Base-by-base conservation (phyloP, 37 sponge, comb jelly and placozoan genomes). In the Dysidea cf. avara region DNA sequence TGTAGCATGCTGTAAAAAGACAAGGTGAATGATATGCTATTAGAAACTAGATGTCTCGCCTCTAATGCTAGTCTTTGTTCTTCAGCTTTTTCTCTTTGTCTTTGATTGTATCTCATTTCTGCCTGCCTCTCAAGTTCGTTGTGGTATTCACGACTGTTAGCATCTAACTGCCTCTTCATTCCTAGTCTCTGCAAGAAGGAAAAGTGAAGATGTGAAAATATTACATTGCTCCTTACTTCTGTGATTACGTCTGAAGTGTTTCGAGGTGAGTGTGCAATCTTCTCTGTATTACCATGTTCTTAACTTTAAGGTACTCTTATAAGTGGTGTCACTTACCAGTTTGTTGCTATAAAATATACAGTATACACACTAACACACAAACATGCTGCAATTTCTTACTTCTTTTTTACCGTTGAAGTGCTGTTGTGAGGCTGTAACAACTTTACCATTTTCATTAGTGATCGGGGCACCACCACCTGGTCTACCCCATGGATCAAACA, bases 401-500 rank as follows among this genome's bases (percentile, higher is more conserved):
- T 76, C 29, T 14, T 39, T 33, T 9, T 61, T 49, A 24, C 29
- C 61, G 24, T 18, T 30, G 22, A 43, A 24, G 20, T 49, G 26
- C 2, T 9, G 48, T 43, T 35, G 53, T 53, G 49, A 24, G 21
- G 54, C 64, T 20, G 68, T 32, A 2, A 57, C 20, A n/a, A 62
- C 28, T 7, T 80, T 53, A 2, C 87, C 81, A 49, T 36, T 1
- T 0, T 33, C 25, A 29, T 60, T 36, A 16, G n/a, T 50, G 34
- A 75, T 53, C 9, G 87, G 87, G 49, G 81, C 81, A 18, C 81
- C 81, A 18, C 57, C 76, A 1, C 81, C 81, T 16, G 76, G 71
- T 28, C 63, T 80, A 46, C 87, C 87, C 86, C 79, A 85, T 7
- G 86, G 86, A 33, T 77, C 59, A 56, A 71, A 84, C 35, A n/a